Evolutionary conservation across 2,888 invertebrate species (phyloP).

Genomic region (Steinernema carpocapsae): DNA sequence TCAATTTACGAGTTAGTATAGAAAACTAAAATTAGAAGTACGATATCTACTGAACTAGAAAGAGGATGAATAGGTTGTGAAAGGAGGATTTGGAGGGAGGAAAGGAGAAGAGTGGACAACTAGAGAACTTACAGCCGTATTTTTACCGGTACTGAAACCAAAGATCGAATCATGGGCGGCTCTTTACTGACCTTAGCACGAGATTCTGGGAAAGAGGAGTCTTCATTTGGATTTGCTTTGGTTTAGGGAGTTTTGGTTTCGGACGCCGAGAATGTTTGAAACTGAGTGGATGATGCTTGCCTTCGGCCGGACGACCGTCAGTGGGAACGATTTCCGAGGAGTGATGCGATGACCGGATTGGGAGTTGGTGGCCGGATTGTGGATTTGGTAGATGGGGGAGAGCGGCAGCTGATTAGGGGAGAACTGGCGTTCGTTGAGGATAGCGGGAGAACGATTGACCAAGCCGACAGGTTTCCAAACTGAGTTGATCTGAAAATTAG

Average conservation of each 20-base stretch:
- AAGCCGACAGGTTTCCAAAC: slow-evolving; percentile 20
- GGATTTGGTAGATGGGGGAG: slow-evolving; percentile 31
- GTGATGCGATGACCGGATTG: neutral
- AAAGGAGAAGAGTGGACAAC: neutral
- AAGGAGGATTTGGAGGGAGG: neutral
- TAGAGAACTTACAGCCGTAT: slow-evolving; percentile 25
- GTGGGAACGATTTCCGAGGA: neutral
- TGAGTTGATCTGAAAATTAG: neutral
- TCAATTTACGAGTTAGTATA: slow-evolving; percentile 14
- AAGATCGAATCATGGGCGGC: slow-evolving; percentile 33
- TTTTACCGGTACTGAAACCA: slow-evolving; percentile 29
- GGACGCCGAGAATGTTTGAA: slow-evolving; percentile 27
- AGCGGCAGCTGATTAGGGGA: neutral
- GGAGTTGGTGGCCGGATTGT: neutral
- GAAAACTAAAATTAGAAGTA: slow-evolving; percentile 8
- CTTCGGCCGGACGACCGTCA: slow-evolving; percentile 5
- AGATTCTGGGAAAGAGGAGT: neutral
- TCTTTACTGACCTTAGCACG: slow-evolving; percentile 29
- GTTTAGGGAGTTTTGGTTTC: slow-evolving; percentile 15
- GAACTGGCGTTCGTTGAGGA: neutral
- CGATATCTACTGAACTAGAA: slow-evolving; percentile 31
- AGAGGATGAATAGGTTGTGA: neutral
- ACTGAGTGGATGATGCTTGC: slow-evolving; percentile 9
- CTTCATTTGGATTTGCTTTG: neutral
- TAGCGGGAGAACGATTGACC: slow-evolving; percentile 1